A percentile compares a stretch with the other conserved stretches of the same genome.
These are phyloP conservation scores for Archilochus colubris DNA, from an alignment of 2,113 vertebrate genomes.

Conservation along the genomic window DNA sequence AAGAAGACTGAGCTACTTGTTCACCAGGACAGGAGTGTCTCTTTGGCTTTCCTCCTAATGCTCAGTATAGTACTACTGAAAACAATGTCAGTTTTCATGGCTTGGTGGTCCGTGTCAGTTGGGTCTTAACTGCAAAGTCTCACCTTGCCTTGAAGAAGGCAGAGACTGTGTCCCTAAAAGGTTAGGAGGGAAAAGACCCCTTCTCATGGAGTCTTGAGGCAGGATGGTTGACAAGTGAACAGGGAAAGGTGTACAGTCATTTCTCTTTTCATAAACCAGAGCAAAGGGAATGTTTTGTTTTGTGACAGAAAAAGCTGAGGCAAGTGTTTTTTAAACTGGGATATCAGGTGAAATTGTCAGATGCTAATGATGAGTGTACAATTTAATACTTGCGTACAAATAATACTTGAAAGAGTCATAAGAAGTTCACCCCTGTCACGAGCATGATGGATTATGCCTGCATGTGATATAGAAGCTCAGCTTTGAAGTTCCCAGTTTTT, in stretches of 20 bases:
- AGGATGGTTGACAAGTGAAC: background rate
- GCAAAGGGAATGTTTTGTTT: background rate
- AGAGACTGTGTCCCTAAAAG: background rate
- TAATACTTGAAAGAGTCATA: background rate
- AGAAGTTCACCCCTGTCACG: background rate
- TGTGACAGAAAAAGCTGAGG: background rate
- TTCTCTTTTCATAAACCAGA: background rate
- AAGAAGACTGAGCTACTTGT: background rate
- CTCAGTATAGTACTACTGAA: background rate
- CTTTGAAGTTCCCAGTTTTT: background rate
- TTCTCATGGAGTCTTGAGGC: background rate
- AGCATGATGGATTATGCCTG: background rate
- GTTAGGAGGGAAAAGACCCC: background rate
- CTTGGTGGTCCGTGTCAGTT: background rate
- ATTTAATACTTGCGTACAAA: background rate
- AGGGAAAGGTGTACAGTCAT: rapidly evolving
- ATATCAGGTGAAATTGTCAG: background rate
- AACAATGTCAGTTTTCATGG: background rate
- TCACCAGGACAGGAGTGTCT: background rate
- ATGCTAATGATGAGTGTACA: background rate
- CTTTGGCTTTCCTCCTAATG: background rate
- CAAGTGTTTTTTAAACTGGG: background rate
- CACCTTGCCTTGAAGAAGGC: background rate
- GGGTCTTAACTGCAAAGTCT: background rate
- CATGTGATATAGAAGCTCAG: background rate